Conservation (phyloP, 2,888 invertebrate genomes). For the Himalopsyche anomala region DNA sequence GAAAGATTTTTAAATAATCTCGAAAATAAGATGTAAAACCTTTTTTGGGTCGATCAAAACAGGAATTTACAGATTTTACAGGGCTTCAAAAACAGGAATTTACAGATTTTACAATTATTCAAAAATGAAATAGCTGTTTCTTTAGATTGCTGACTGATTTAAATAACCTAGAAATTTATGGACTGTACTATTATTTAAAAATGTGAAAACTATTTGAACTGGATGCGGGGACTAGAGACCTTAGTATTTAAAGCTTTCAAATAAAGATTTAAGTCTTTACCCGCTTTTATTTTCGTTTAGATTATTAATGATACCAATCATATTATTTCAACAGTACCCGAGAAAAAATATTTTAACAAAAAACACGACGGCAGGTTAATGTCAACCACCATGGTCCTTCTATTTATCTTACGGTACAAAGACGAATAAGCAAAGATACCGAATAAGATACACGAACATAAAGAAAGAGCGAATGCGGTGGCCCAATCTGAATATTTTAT, state of each 20-base stretch:
- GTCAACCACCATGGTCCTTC: not conserved
- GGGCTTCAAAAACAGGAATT: no score
- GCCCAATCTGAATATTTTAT: slow-evolving; percentile 35
- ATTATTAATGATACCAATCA: not conserved
- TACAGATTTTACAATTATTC: no score
- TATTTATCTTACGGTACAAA: not conserved
- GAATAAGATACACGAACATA: slow-evolving; percentile 20
- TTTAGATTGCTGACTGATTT: no score
- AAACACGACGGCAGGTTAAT: not conserved
- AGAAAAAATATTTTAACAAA: not conserved
- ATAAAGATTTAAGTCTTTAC: not conserved
- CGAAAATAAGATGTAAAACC: no score
- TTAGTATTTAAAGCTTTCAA: not conserved
- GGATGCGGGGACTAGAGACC: no score
- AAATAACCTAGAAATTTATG: no score
- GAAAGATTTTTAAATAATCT: no score
- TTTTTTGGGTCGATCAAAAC: no score
- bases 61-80: no score
- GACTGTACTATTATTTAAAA: no score
- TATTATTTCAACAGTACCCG: not conserved
- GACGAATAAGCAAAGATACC: slow-evolving; percentile 18
- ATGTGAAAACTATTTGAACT: no score
- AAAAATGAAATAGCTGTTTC: no score
- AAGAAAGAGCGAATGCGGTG: slow-evolving; percentile 33
- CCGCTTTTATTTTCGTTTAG: not conserved